These are phyloP conservation scores for Tokudaia tokunoshimensis DNA, from an alignment of 2,797 vertebrate species.

Conservation along the genomic window DNA sequence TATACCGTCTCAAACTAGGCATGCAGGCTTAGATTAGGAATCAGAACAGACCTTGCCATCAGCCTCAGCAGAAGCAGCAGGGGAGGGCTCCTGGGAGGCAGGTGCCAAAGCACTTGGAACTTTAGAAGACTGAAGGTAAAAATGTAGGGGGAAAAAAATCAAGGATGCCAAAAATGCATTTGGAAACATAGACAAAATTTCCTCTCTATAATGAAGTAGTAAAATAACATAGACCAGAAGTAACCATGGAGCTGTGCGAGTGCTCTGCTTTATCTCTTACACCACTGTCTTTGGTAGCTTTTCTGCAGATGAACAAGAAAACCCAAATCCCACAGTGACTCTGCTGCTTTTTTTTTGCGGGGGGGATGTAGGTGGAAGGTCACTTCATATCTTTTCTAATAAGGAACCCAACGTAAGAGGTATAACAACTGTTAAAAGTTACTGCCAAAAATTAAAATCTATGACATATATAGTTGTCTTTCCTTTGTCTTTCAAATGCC, in stretches of 20 bases:
- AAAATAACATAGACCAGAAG: slow-evolving; percentile 63
- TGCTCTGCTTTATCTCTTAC: slow-evolving; percentile 28
- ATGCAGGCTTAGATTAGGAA: slow-evolving; percentile 88
- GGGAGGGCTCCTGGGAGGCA: slow-evolving; percentile 91
- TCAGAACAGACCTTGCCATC: slow-evolving; percentile 96
- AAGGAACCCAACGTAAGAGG: slow-evolving; percentile 35
- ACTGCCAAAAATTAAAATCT: slow-evolving; percentile 45
- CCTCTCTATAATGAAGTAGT: slow-evolving; percentile 58
- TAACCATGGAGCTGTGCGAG: slow-evolving; percentile 20
- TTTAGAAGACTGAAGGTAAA: slow-evolving; percentile 94
- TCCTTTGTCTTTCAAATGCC: background rate
- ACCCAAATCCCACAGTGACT: slow-evolving; percentile 44
- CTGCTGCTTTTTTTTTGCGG: background rate
- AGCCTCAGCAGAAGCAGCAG: slow-evolving; percentile 91
- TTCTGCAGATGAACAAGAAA: slow-evolving; percentile 57
- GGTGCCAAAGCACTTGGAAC: slow-evolving; percentile 93
- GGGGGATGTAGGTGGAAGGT: background rate
- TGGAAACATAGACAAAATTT: slow-evolving; percentile 71
- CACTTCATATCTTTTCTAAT: slow-evolving; percentile 48
- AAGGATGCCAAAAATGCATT: slow-evolving; percentile 81
- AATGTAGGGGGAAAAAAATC: slow-evolving; percentile 85
- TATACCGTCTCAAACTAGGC: slow-evolving; percentile 73
- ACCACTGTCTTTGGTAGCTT: slow-evolving; percentile 7
- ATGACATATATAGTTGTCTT: background rate
- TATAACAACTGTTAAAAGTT: background rate